phyloP scores from a whole-genome alignment of 2,113 vertebrate genomes.

The Embiotoca jacksoni region DNA sequence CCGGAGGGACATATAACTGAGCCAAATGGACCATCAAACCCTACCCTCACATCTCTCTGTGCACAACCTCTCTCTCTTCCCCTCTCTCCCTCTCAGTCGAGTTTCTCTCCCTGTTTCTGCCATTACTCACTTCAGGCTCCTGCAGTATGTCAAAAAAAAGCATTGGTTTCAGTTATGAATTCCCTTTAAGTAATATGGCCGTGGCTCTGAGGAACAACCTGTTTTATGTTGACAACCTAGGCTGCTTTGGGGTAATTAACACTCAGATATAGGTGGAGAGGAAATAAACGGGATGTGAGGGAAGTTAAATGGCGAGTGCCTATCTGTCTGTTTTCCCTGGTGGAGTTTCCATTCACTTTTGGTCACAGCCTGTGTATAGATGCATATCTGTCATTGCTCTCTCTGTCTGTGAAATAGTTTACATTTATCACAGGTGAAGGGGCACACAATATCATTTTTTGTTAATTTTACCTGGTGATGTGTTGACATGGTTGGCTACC shows the following conservation, averaged over 20 bases:
- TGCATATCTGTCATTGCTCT: no score
- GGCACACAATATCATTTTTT: no score
- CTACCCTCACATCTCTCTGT: neutral
- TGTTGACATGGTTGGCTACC: no score
- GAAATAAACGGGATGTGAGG: neutral
- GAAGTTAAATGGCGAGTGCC: neutral
- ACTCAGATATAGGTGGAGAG: neutral
- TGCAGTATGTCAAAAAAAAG: constrained; percentile 10
- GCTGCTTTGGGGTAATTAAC: constrained; percentile 18
- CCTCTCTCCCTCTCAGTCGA: neutral
- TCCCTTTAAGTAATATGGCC: constrained; percentile 4
- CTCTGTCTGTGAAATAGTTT: no score
- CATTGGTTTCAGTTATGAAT: constrained; percentile 3
- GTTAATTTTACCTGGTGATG: no score
- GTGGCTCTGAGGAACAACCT: neutral
- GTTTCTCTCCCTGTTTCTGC: neutral
- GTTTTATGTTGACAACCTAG: neutral
- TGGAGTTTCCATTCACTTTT: no score
- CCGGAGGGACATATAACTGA: neutral
- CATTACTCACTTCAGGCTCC: constrained; percentile 13
- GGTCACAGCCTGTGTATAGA: no score
- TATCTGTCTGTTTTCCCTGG: no score
- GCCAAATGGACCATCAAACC: neutral
- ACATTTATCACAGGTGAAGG: no score
- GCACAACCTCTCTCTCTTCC: neutral